Base-by-base conservation (phyloP, 2,797 vertebrate genomes). In the Semaprochilodus insignis region DNA sequence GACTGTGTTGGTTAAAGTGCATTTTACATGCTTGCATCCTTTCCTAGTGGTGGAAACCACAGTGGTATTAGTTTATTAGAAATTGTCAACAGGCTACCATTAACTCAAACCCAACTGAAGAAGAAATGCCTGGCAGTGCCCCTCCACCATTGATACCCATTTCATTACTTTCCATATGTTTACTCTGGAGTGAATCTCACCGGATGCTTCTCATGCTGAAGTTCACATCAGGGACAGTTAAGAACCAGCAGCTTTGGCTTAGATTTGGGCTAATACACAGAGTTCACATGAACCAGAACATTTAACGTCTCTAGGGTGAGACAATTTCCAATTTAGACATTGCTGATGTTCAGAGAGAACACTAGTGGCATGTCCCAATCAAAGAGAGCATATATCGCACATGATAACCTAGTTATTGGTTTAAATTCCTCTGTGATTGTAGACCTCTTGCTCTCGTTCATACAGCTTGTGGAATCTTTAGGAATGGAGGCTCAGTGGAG, bases 131-230 rank as follows among this genome's bases (percentile, higher is more conserved):
- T 67, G 51, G 44, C 78, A 78, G 51, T 27, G 23, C 31, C 16
- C 36, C 55, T 73, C 27, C 2, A 34, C 21, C 70, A 48, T 51
- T 70, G 54, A 65, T 55, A 66, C 82, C 25, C 70, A 40, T 57
- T 44, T 51, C 57, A 60, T 71, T 59, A 77, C 75, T 74, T 65
- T 80, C 36, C 36, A 25, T 76, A 70, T 84, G 85, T 73, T 73
- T 57, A 62, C 77, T 78, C 36, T 44, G 51, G 59, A 48, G 71
- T 79, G 79, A 17, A 60, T 63, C 51, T 66, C 55, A 77, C 66
- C 63, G 34, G 63, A 81, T 57, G 71, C 63, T 83, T 63, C 25
- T 63, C 62, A 25, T 67, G 71, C 36, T 62, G 27, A 14, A 48
- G 48, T 55, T 84, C 67, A 16, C 71, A 57, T 36, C 63, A 44